These are phyloP conservation scores for Euplagia quadripunctaria DNA, from an alignment of 2,888 invertebrate species.

Conservation along the genomic window DNA sequence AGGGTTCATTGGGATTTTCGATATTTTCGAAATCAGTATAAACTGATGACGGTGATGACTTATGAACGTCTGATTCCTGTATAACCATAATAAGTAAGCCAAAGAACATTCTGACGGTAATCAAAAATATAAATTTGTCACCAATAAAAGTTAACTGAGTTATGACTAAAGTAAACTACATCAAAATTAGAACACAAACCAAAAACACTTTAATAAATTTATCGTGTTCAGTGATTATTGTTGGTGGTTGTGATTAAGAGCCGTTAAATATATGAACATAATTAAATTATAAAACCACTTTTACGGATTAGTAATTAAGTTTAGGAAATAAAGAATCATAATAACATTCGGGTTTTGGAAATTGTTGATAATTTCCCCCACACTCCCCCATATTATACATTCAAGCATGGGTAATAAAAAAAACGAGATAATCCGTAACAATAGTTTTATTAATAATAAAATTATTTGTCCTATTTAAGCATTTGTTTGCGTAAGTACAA, in stretches of 20 bases:
- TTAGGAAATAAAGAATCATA: background rate
- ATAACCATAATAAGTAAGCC: background rate
- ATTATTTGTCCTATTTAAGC: conserved; percentile 42
- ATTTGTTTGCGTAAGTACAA: conserved; percentile 50
- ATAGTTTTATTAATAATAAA: conserved; percentile 44
- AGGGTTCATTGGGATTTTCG: too few species aligned
- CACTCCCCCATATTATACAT: background rate
- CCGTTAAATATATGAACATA: too few species aligned
- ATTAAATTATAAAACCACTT: conserved; percentile 33
- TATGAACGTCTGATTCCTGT: background rate
- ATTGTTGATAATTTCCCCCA: background rate
- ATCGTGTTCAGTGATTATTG: background rate
- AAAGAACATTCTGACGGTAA: background rate
- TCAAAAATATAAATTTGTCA: too few species aligned
- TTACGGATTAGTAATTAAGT: conserved; percentile 25
- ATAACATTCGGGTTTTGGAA: background rate
- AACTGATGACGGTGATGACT: background rate
- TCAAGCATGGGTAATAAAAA: conserved; percentile 26
- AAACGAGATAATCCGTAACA: conserved; percentile 39
- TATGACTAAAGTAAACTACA: background rate
- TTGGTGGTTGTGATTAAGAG: background rate
- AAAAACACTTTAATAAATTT: too few species aligned
- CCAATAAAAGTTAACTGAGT: background rate
- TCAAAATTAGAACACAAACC: background rate
- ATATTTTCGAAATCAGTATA: too few species aligned